Percentiles rank a stretch among this genome's conserved stretches.
Evolutionary conservation across 2,113 vertebrate species (phyloP).

Genomic region (Rhombomys opimus): DNA sequence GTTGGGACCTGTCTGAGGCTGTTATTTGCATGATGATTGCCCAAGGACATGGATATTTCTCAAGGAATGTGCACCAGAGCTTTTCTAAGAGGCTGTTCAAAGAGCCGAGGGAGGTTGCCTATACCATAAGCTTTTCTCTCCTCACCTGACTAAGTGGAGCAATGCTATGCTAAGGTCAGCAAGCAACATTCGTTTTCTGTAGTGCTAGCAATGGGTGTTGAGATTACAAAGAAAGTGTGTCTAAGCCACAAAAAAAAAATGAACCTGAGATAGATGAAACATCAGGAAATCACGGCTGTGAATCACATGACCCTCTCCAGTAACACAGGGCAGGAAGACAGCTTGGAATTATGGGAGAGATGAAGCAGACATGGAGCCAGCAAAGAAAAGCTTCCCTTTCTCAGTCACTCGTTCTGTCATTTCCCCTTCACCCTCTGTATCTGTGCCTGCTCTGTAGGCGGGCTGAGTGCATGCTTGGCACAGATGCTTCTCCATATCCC

Average conservation of each 20-base stretch:
- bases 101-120: background rate
- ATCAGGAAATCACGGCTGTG: background rate
- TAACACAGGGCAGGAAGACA: background rate
- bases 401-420: background rate
- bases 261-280: background rate
- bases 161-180: background rate
- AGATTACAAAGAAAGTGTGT: background rate
- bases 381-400: background rate
- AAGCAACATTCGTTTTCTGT: background rate
- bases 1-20: background rate
- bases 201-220: background rate
- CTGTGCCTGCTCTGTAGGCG: background rate
- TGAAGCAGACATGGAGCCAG: no score
- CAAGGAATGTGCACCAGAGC: background rate
- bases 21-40: background rate
- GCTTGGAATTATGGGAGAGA: background rate
- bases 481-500: background rate
- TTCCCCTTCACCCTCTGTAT: background rate
- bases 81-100: background rate
- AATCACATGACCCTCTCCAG: background rate
- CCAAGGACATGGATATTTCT: background rate
- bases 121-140: background rate
- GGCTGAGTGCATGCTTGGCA: fast-evolving
- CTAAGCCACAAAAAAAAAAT: background rate
- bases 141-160: fast-evolving